Base-by-base conservation (phyloP, 1,140 invertebrate species). In the Sinonovacula constricta region DNA sequence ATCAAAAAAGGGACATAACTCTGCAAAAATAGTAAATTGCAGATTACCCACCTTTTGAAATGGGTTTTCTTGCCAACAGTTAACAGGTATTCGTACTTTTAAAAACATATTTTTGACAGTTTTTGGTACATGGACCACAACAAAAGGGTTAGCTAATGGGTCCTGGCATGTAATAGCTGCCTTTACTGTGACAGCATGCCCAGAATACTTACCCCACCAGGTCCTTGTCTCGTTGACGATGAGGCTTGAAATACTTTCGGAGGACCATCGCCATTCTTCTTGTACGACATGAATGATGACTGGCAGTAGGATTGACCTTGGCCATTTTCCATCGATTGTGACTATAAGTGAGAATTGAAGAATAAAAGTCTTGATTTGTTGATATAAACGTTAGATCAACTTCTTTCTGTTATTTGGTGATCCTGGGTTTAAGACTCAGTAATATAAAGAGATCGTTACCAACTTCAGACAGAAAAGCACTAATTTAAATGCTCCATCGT, bases 241-340 rank as follows among this genome's bases (percentile, higher is more conserved):
- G 71, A 65, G 30, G 71, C 71, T 31, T 74, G 71, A 31, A 39
- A 74, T 22, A 74, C 45, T 26, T 74, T 74, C 7, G 71, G 71
- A 26, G 71, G 36, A 14, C 71, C 71, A 3, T 65, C 59, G 22
- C 71, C 71, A 2, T 39, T 24, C 12, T 74, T 74, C 10, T 49
- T 59, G 31, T 74, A 74, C 4, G 71, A 74, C 71, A 74, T 74
- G 5, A 74, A 62, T 3, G 71, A 74, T 22, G 71, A 60, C 49
- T 74, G 71, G 3, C 65, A 60, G 33, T 53, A 74, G 7, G 45
- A 30, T 10, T 60, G 57, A 14, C 71, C 71, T 36, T 74, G 49
- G 2, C 49, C 71, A 54, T 49, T 63, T 45, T 54, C n/a, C 28
- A 33, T 45, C 7, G 56, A 54, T 14, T 71, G 53, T 15, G 30